These are phyloP conservation scores for Cybosia mesomella DNA, from an alignment of 2,888 invertebrate genomes.

Conservation along the genomic window DNA sequence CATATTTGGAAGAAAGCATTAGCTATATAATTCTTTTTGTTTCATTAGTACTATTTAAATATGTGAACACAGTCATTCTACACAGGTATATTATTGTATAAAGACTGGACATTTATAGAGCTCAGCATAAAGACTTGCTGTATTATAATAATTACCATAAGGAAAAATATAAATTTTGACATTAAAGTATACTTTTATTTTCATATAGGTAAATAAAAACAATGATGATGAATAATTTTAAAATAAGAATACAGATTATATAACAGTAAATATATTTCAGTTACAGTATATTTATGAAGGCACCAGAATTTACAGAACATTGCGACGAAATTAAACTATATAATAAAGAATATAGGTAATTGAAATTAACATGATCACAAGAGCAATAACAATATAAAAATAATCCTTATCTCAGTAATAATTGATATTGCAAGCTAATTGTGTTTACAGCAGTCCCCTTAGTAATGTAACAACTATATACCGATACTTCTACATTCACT, in stretches of 20 bases:
- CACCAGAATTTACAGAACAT: conserved; percentile 66
- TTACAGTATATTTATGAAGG: conserved; percentile 63
- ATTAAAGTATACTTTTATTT: conserved; percentile 62
- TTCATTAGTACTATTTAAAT: not conserved
- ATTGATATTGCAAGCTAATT: conserved; percentile 37
- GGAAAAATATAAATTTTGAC: conserved; percentile 63
- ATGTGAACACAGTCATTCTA: not conserved
- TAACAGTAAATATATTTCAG: conserved; percentile 61
- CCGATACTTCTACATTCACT: conserved; percentile 35
- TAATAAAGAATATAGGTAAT: conserved; percentile 33
- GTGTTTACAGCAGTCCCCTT: conserved; percentile 21
- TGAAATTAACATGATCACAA: conserved; percentile 48
- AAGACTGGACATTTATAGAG: conserved; percentile 20
- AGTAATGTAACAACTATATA: conserved; percentile 45
- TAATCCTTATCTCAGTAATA: conserved; percentile 25
- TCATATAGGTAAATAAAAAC: conserved; percentile 41
- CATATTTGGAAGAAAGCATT: too few species aligned
- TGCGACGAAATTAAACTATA: conserved; percentile 45
- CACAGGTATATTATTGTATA: conserved; percentile 1
- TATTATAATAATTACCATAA: conserved; percentile 12
- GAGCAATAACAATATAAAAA: conserved; percentile 50
- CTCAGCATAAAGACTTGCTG: conserved; percentile 36
- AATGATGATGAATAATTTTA: conserved; percentile 47
- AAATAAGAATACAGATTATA: conserved; percentile 32
- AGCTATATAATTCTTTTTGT: too few species aligned